Percentiles rank a stretch among this genome's conserved stretches.
phyloP scores from a whole-genome alignment of 2,797 vertebrate genomes.

The Cuniculus paca region DNA sequence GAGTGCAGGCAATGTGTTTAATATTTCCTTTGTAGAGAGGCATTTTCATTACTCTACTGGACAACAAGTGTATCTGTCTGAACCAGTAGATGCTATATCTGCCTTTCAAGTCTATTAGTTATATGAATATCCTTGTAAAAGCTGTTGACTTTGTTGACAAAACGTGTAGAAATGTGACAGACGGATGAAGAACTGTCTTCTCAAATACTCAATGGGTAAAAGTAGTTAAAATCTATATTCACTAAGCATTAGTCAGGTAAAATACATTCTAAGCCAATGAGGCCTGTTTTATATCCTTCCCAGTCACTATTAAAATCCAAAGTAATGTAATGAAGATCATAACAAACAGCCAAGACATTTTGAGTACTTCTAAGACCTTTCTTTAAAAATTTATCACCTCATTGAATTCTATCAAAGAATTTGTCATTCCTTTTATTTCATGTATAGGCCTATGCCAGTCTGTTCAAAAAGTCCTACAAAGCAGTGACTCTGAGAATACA shows the following conservation, averaged over 20 bases:
- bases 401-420: neutral
- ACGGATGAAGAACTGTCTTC: neutral
- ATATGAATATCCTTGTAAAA: neutral
- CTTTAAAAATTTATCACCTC: neutral
- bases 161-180: neutral
- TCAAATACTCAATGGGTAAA: neutral
- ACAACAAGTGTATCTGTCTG: neutral
- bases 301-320: neutral
- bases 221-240: neutral
- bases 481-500: neutral
- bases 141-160: neutral
- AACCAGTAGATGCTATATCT: neutral
- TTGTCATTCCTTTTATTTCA: neutral
- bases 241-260: neutral
- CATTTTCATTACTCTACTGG: neutral
- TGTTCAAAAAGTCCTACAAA: neutral
- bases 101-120: neutral
- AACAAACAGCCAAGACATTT: neutral
- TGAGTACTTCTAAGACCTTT: neutral
- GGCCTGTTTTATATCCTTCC: neutral
- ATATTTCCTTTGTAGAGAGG: neutral
- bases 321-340: neutral
- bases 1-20: neutral
- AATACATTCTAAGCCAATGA: neutral
- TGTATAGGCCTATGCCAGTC: neutral